Evolutionary conservation across 35 echinoderm and acorn worm genomes (phyloP).

Genomic region (Heliocidaris erythrogramma): DNA sequence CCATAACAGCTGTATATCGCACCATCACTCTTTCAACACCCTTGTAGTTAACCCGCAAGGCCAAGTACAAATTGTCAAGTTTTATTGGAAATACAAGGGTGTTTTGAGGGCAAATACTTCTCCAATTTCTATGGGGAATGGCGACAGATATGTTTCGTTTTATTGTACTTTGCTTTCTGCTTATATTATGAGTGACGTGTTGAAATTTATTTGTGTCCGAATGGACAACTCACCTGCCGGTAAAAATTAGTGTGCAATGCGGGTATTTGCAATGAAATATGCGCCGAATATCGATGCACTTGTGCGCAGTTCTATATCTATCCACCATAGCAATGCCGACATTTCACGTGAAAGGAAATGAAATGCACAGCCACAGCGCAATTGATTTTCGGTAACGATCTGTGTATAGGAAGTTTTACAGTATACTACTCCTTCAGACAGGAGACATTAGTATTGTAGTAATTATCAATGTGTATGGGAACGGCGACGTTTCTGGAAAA

Average conservation of each 20-base stretch:
- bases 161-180: background rate
- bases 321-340: too few species aligned
- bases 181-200: background rate
- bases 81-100: conserved; percentile 11
- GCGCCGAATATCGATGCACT: too few species aligned
- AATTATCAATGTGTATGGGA: too few species aligned
- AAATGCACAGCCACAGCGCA: too few species aligned
- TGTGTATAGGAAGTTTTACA: too few species aligned
- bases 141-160: background rate
- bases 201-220: background rate
- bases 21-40: background rate
- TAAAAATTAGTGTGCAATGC: background rate
- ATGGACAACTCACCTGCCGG: background rate
- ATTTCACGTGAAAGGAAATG: too few species aligned
- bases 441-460: too few species aligned
- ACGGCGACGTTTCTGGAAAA: too few species aligned
- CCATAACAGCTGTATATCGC: background rate
- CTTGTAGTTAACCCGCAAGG: background rate
- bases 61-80: background rate
- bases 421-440: too few species aligned
- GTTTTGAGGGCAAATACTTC: background rate
- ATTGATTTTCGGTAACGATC: too few species aligned
- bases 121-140: background rate
- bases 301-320: too few species aligned
- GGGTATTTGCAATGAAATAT: background rate